Evolutionary conservation across 2,797 vertebrate species (phyloP), one percentile per base, ranked within the genome.

Genomic region (Propithecus deckenii): DNA sequence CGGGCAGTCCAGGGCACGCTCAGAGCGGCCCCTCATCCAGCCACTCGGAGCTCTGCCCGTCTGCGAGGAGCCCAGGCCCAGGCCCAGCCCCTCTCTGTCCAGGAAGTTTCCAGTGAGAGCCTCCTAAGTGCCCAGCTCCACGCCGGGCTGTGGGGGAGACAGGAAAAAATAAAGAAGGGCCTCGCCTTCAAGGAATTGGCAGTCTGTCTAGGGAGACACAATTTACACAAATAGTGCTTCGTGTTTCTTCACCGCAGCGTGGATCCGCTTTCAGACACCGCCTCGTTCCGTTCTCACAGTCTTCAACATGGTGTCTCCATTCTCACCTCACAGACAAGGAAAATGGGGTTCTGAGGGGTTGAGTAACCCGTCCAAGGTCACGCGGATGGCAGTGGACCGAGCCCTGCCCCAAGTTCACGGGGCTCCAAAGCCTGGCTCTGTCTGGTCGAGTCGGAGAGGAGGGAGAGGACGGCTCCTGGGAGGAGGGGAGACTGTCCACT

Each of bases 111-210:
- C 43, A n/a, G 17, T 2, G 28, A 78, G 23, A 71, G 41, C 57
- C 35, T 88, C 78, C 43, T 23, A 5, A 11, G 81, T 65, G 28
- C 61, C 81, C 38, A 67, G 91, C 52, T 74, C 55, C 67, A 13
- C 1, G 41, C 71, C 74, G 57, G 76, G 81, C 30, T 92, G 55
- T 78, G 74, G 84, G 91, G 75, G 79, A 94, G 84, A 93, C 43
- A 67, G 86, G 83, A 86, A 88, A 43, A 96, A 76, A 76, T 15
- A 84, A 74, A 83, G 74, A 59, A 85, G 61, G 91, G 38, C 50
- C 69, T 81, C 0, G n/a, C 86, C 78, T 95, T 95, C 91, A 83
- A 95, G 90, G 96, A 97, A 94, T 74, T 67, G 25, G 63, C 91
- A 88, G 50, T 79, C 85, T 93, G 81, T 92, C 91, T 71, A 65